Percentiles rank a stretch among this genome's conserved stretches.
Evolutionary conservation across 2,888 invertebrate species (phyloP).

Genomic region (Dasypolia templi): DNA sequence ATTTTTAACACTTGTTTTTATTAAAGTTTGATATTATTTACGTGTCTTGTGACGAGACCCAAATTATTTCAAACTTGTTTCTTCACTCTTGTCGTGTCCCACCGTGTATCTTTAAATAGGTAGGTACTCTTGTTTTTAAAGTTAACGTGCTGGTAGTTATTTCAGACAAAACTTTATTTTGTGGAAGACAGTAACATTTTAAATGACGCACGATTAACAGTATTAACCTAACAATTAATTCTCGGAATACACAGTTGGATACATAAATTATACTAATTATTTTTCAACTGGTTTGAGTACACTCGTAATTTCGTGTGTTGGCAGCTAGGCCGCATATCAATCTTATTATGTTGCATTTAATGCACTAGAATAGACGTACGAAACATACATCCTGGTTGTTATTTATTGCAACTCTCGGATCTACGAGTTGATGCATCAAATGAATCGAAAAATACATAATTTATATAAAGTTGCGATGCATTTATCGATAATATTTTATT

Average conservation of each 20-base stretch:
- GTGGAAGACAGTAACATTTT: background rate
- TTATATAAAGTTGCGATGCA: slow-evolving; percentile 11
- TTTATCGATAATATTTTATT: slow-evolving; percentile 33
- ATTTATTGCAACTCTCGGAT: slow-evolving; percentile 5
- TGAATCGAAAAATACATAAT: slow-evolving; percentile 35
- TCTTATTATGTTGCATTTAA: slow-evolving; percentile 21
- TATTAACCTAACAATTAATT: slow-evolving; percentile 42
- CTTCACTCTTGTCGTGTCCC: background rate
- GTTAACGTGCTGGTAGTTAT: background rate
- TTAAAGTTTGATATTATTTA: background rate
- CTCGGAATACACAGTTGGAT: slow-evolving; percentile 49
- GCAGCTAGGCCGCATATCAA: slow-evolving; percentile 21
- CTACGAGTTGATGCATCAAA: slow-evolving; percentile 18
- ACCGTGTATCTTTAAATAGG: background rate
- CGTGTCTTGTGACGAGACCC: background rate
- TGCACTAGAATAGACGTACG: slow-evolving; percentile 12
- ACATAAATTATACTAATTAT: slow-evolving; percentile 49
- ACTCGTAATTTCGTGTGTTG: slow-evolving; percentile 23
- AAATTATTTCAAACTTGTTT: background rate
- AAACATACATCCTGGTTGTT: slow-evolving; percentile 9
- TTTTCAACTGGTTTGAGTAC: slow-evolving; percentile 38
- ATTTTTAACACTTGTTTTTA: background rate
- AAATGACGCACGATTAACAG: slow-evolving; percentile 22
- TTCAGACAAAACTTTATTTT: background rate
- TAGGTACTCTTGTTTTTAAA: background rate